A percentile compares a stretch with the other conserved stretches of the same genome.
phyloP scores from a whole-genome alignment of 1,140 invertebrate genomes.

The Anoplolepis gracilipes region DNA sequence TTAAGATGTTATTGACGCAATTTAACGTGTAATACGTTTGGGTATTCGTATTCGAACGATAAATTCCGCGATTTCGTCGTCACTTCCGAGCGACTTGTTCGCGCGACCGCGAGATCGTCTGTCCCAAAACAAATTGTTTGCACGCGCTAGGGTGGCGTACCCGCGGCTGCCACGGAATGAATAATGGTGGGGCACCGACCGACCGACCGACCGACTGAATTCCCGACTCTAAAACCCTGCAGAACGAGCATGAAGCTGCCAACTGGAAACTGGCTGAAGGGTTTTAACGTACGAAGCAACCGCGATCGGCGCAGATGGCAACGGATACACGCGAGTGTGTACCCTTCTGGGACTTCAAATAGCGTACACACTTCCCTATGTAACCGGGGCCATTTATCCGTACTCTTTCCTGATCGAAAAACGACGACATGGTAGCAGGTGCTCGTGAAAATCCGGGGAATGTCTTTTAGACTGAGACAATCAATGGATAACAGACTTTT shows the following conservation, averaged over 20 bases:
- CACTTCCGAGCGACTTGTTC: conserved; percentile 67
- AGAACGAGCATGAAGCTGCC: conserved; percentile 76
- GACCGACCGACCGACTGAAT: conserved; percentile 74
- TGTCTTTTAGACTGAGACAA: conserved; percentile 27
- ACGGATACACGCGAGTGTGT: conserved; percentile 53
- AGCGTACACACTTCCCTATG: conserved; percentile 30
- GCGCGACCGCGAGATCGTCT: conserved; percentile 69
- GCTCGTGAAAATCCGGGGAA: conserved; percentile 46
- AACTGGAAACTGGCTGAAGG: conserved; percentile 79
- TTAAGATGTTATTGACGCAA: conserved; percentile 39
- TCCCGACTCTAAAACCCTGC: conserved; percentile 74
- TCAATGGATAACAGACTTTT: not conserved
- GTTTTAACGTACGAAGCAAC: conserved; percentile 75
- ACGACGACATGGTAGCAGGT: conserved; percentile 57
- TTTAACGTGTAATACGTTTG: conserved; percentile 34
- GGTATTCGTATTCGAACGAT: conserved; percentile 42
- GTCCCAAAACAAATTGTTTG: conserved; percentile 75
- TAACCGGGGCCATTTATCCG: conserved; percentile 47
- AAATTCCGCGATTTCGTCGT: conserved; percentile 71
- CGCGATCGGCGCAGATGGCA: conserved; percentile 81
- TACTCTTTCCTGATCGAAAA: conserved; percentile 58
- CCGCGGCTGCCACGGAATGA: conserved; percentile 76
- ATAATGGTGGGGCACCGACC: conserved; percentile 76
- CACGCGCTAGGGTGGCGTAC: conserved; percentile 69
- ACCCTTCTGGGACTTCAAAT: conserved; percentile 52